A percentile compares a stretch with the other conserved stretches of the same genome.
Evolutionary conservation across 2,113 vertebrate genomes (phyloP).

Genomic region (Aldabrachelys gigantea): DNA sequence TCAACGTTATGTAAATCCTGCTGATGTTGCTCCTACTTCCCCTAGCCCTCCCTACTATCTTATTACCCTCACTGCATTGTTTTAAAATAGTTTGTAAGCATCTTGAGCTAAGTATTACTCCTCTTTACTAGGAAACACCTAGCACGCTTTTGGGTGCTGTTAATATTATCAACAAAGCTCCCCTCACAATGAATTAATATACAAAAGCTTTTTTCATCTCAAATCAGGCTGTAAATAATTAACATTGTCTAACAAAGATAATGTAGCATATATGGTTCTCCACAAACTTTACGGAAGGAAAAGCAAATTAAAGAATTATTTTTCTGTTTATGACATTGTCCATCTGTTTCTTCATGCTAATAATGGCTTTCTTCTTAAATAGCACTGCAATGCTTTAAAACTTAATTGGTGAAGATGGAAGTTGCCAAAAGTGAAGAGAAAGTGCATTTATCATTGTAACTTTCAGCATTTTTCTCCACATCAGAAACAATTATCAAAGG

Average conservation of each 20-base stretch:
- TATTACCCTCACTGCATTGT: not conserved
- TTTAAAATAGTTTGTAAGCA: not conserved
- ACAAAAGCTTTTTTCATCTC: not conserved
- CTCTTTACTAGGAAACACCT: not conserved
- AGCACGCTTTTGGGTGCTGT: not conserved
- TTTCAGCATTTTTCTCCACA: conserved; percentile 80
- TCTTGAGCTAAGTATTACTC: not conserved
- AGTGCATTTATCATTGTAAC: conserved; percentile 79
- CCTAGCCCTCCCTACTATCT: not conserved
- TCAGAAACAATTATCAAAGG: conserved; percentile 83
- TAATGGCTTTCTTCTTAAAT: conserved; percentile 36
- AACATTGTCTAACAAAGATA: not conserved
- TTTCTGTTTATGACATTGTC: conserved; percentile 16
- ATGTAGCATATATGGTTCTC: not conserved
- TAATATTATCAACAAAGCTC: not conserved
- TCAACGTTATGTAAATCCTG: not conserved
- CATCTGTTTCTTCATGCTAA: conserved; percentile 44
- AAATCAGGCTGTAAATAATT: conserved; percentile 11
- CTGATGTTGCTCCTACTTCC: not conserved
- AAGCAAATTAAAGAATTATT: not conserved
- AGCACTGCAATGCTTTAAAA: conserved; percentile 40
- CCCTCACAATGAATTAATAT: not conserved
- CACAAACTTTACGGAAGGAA: conserved; percentile 5
- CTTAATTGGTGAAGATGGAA: conserved; percentile 70
- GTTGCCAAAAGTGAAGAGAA: conserved; percentile 71